phyloP scores from a whole-genome alignment of 1,140 invertebrate species.

The Drosophila lini region DNA sequence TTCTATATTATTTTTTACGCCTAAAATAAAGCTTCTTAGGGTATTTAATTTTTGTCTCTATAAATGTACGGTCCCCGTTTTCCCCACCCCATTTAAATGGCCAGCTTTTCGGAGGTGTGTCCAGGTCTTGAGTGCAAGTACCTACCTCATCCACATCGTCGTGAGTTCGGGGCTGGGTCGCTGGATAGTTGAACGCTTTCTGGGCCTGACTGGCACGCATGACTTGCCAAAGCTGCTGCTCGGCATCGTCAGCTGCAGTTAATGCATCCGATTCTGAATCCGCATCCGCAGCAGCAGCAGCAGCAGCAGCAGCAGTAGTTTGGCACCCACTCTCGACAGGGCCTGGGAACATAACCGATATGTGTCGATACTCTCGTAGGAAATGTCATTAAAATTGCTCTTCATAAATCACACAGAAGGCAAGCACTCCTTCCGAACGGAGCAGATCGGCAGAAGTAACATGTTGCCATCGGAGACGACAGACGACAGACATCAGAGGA shows the following conservation, averaged over 20 bases:
- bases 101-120: slow-evolving; percentile 51
- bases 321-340: slow-evolving; percentile 38
- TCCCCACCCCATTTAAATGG: slow-evolving; percentile 1
- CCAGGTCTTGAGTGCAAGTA: slow-evolving; percentile 39
- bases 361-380: slow-evolving; percentile 74
- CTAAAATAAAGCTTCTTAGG: background rate
- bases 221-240: slow-evolving; percentile 63
- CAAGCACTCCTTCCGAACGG: slow-evolving; percentile 30
- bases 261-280: slow-evolving; percentile 30
- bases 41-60: background rate
- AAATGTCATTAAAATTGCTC: slow-evolving; percentile 84
- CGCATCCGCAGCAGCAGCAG: slow-evolving; percentile 4
- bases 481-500: slow-evolving; percentile 19
- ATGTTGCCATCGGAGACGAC: slow-evolving; percentile 28
- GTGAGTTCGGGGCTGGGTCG: slow-evolving; percentile 13
- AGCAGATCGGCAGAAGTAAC: slow-evolving; percentile 31
- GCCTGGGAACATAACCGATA: slow-evolving; percentile 46
- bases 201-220: slow-evolving; percentile 57
- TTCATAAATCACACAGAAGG: slow-evolving; percentile 79
- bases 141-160: slow-evolving; percentile 28
- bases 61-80: background rate
- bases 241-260: slow-evolving; percentile 34
- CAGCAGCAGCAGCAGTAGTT: slow-evolving; percentile 11
- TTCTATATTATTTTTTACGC: background rate
- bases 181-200: slow-evolving; percentile 10